Evolutionary conservation across 2,888 invertebrate species (phyloP), one percentile per base, ranked within the genome.

Genomic region (Papilio demoleus): DNA sequence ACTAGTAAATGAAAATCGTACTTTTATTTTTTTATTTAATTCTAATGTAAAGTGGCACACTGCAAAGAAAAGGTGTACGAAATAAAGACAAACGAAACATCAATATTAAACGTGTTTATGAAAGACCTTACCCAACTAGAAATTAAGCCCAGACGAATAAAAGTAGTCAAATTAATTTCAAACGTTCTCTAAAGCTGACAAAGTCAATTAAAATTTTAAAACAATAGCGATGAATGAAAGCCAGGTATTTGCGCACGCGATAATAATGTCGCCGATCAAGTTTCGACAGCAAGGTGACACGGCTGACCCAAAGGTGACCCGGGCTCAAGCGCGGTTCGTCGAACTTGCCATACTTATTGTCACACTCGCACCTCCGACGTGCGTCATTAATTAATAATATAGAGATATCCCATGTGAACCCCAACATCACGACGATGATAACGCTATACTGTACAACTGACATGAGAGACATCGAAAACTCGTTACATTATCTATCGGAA

Each of bases 241-340:
- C 78, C 81, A 77, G 79, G 73, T 81, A 80, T 80, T 81, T 77
- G 78, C 77, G 77, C 77, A 81, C 76, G 81, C 82, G 84, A 86
- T 87, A 78, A 76, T 73, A 85, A 86, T 83, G 85, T 84, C 82
- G 86, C 83, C 84, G 85, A 87, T 89, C 87, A 84, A 87, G 86
- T 88, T 88, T 88, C 82, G 83, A 88, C 83, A 88, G 80, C 87
- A 91, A 92, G 89, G 91, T 91, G 90, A 91, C 90, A 86, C 83
- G 77, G 74, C 79, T 82, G 89, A 88, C 89, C 89, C 79, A 78
- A 88, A 90, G 90, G 90, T 90, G 90, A 90, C 88, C 86, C 79
- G 77, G 72, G 78, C 77, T 81, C 74, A 79, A 76, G 77, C 79
- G 79, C 78, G 81, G 90, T 88, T 85, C 87, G 83, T 80, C 81